Evolutionary conservation across 2,888 invertebrate genomes (phyloP).

Genomic region (Tenthredo amoena): DNA sequence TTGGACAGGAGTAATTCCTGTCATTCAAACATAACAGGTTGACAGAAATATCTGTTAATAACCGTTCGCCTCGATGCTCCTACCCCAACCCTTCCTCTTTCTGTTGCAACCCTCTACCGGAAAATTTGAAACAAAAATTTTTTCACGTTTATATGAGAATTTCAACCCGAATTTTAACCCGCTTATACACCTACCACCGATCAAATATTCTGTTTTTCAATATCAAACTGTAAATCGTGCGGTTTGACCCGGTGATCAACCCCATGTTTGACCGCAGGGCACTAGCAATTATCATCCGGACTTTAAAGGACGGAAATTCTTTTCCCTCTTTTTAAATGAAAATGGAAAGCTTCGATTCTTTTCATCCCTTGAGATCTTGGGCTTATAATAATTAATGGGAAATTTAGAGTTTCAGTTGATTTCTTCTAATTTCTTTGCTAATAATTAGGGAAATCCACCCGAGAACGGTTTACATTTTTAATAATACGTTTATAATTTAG

Average conservation of each 20-base stretch:
- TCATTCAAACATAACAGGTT: conserved; percentile 18
- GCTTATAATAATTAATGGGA: neutral
- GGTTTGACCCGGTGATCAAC: neutral
- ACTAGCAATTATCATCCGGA: neutral
- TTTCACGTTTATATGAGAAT: neutral
- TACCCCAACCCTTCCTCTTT: neutral
- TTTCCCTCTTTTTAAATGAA: neutral
- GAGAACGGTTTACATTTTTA: conserved; percentile 59
- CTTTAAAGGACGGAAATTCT: neutral
- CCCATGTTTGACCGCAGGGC: neutral
- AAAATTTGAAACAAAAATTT: neutral
- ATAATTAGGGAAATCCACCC: neutral
- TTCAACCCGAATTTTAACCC: neutral
- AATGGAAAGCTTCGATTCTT: neutral
- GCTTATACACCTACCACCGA: neutral
- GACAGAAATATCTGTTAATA: conserved; percentile 46
- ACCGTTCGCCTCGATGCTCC: neutral
- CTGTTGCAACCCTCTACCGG: neutral
- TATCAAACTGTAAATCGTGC: conserved; percentile 2
- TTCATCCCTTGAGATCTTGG: too few relatives aligned
- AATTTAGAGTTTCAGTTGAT: neutral
- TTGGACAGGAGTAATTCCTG: conserved; percentile 32
- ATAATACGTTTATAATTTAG: conserved; percentile 65
- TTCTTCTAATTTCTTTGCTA: neutral
- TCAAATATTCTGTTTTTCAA: neutral